Conservation (phyloP, 1,140 invertebrate genomes). For the Drosophila ohnishii region DNA sequence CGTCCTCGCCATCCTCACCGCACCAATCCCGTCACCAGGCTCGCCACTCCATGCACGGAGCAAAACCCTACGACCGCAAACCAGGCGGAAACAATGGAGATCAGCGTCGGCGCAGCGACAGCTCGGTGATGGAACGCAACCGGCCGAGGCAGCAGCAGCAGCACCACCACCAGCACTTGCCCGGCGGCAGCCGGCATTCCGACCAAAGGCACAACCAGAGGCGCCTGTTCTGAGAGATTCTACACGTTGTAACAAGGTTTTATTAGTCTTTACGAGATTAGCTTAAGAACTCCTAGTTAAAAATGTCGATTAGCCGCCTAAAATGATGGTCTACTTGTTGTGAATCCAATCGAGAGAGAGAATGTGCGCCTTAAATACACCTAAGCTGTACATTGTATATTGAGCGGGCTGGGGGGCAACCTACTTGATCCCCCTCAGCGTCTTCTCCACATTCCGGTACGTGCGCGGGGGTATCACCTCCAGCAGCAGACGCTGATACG, state of each 20-base stretch:
- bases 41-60: slow-evolving; percentile 58
- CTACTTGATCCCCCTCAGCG: slow-evolving; percentile 81
- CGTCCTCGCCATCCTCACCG: neutral
- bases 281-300: slow-evolving; percentile 18
- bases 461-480: slow-evolving; percentile 87
- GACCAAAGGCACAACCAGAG: slow-evolving; percentile 62
- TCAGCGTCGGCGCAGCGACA: slow-evolving; percentile 54
- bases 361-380: slow-evolving; percentile 7
- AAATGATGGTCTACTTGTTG: slow-evolving; percentile 5
- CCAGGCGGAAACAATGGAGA: slow-evolving; percentile 36
- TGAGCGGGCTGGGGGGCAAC: neutral
- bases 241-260: slow-evolving; percentile 27
- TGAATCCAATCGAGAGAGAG: neutral
- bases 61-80: slow-evolving; percentile 56
- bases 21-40: slow-evolving; percentile 11
- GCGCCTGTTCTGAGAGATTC: slow-evolving; percentile 19
- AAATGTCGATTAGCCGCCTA: slow-evolving; percentile 10
- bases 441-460: slow-evolving; percentile 88
- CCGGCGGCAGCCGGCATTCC: slow-evolving; percentile 57
- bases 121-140: slow-evolving; percentile 58
- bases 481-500: slow-evolving; percentile 87
- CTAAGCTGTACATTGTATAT: slow-evolving; percentile 23
- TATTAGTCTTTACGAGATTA: slow-evolving; percentile 35
- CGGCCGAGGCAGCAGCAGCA: slow-evolving; percentile 30
- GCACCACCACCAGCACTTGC: slow-evolving; percentile 35